Evolutionary conservation across 1,140 invertebrate species (phyloP).

Genomic region (Octopus sinensis): DNA sequence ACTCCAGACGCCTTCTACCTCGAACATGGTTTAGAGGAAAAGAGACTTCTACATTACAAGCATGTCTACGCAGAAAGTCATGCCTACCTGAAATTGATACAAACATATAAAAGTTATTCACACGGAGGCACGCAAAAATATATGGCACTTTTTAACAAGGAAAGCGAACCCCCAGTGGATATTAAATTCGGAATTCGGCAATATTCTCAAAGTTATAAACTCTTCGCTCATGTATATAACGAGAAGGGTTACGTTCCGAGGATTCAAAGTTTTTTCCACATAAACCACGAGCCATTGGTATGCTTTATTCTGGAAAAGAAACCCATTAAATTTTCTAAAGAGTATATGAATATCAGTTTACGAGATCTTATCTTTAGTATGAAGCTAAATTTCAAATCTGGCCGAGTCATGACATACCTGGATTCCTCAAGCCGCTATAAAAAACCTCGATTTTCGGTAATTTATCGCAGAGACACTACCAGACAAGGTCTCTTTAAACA

Average conservation of each 20-base stretch:
- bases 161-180: slow-evolving; percentile 33
- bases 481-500: slow-evolving; percentile 36
- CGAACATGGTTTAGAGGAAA: slow-evolving; percentile 36
- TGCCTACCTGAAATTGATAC: slow-evolving; percentile 47
- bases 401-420: slow-evolving; percentile 39
- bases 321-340: slow-evolving; percentile 34
- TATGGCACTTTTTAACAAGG: slow-evolving; percentile 41
- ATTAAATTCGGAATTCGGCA: slow-evolving; percentile 46
- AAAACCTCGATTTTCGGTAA: slow-evolving; percentile 43
- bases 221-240: slow-evolving; percentile 39
- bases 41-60: slow-evolving; percentile 37
- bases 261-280: slow-evolving; percentile 40
- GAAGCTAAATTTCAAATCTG: slow-evolving; percentile 23
- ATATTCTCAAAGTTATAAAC: slow-evolving; percentile 44
- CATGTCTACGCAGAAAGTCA: slow-evolving; percentile 35
- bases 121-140: slow-evolving; percentile 36
- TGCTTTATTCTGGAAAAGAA: slow-evolving; percentile 46
- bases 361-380: slow-evolving; percentile 30
- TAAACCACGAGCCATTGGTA: slow-evolving; percentile 37
- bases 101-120: slow-evolving; percentile 44
- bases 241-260: slow-evolving; percentile 44
- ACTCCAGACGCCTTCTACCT: slow-evolving; percentile 31
- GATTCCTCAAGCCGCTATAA: slow-evolving; percentile 41
- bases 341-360: slow-evolving; percentile 36
- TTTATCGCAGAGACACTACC: slow-evolving; percentile 39